phyloP scores from a whole-genome alignment of 2,888 invertebrate species.

The Gastrophysa polygoni region DNA sequence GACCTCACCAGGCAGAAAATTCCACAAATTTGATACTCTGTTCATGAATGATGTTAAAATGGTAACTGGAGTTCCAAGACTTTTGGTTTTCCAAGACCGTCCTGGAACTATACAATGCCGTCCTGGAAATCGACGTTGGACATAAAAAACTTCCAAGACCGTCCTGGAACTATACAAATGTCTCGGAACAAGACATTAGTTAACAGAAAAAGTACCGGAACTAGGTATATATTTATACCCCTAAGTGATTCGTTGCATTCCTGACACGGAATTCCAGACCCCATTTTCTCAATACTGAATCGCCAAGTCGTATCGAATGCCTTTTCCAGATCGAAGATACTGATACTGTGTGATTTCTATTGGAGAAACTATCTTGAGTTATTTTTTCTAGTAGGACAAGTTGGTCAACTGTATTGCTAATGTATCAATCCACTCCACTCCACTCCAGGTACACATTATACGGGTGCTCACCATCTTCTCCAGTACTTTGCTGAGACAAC shows the following conservation, averaged over 20 bases:
- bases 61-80: too few species aligned
- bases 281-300: background rate
- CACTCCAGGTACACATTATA: background rate
- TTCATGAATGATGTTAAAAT: too few species aligned
- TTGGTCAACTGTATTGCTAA: background rate
- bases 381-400: background rate
- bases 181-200: too few species aligned
- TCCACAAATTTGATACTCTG: too few species aligned
- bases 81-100: too few species aligned
- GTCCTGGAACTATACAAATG: too few species aligned
- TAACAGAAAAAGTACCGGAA: too few species aligned
- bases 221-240: too few species aligned
- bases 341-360: background rate
- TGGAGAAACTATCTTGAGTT: background rate
- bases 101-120: too few species aligned
- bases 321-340: conserved; percentile 8
- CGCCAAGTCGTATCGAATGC: conserved; percentile 8
- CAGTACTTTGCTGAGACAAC: background rate
- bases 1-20: too few species aligned
- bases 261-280: background rate
- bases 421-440: background rate
- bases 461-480: background rate
- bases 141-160: too few species aligned
- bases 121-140: too few species aligned
- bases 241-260: background rate